Evolutionary conservation across 2,113 vertebrate genomes (phyloP), one percentile per base, ranked within the genome.

Genomic region (Antigone vipio): DNA sequence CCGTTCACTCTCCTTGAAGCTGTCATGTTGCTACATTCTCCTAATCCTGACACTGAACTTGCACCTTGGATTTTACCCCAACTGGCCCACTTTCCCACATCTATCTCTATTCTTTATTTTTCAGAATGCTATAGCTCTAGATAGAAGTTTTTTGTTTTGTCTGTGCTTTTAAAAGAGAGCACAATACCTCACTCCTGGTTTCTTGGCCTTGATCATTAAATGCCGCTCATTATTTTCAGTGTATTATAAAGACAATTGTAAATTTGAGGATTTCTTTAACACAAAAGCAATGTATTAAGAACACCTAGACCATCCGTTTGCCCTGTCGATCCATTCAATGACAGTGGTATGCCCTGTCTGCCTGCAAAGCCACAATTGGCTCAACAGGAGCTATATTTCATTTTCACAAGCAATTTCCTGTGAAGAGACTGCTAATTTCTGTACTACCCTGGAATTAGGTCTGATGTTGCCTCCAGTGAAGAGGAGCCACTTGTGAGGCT

Each of bases 281-380:
- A 66, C 12, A 72, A 59, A 35, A 87, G 15, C 9, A 88, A 21
- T 9, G 5, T 9, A 73, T 30, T 47, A 50, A 38, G 30, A 66
- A 35, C 19, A 89, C 2, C 6, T 15, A 82, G 42, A 58, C 15
- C 12, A 55, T 10, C 3, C 2, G 0, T 30, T 3, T 30, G 30
- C 19, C 30, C 47, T 56, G 32, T 15, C 2, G 3, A 60, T 38
- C 34, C 22, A 47, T 47, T 52, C n/a, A 42, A 5, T 19, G 15
- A 34, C 21, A 87, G 10, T 0, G 8, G 14, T 30, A 66, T 7
- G 9, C 1, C 15, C 26, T 27, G 6, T 22, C 2, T 3, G 42
- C 64, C 59, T 23, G 27, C 14, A 73, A 81, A 82, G 78, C 21
- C 42, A 58, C 34, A 59, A 50, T 19, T 34, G n/a, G 38, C 34